A percentile compares a stretch with the other conserved stretches of the same genome.
Evolutionary conservation across 2,797 vertebrate genomes (phyloP).

Genomic region (Xiphophorus birchmanni): DNA sequence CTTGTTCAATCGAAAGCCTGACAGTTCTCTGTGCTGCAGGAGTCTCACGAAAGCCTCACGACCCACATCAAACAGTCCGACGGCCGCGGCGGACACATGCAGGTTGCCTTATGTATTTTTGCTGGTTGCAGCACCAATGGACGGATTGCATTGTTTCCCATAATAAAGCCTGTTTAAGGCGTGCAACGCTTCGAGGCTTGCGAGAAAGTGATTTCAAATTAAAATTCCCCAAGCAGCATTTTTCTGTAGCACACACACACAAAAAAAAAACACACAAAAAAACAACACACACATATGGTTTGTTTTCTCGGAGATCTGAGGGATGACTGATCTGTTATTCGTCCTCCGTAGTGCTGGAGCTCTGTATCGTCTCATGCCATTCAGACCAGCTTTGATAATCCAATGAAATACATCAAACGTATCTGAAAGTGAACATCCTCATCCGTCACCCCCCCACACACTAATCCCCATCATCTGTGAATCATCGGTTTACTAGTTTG

Average conservation of each 20-base stretch:
- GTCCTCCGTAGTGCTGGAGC: not conserved
- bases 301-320: constrained; percentile 49
- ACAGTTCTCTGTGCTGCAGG: constrained; percentile 43
- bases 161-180: constrained; percentile 9
- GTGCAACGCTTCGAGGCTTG: not conserved
- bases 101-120: constrained; percentile 33
- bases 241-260: not conserved
- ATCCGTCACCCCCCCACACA: no score
- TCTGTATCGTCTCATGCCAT: constrained; percentile 37
- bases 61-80: constrained; percentile 62
- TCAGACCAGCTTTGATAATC: constrained; percentile 54
- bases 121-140: constrained; percentile 26
- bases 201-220: constrained; percentile 27
- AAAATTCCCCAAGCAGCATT: constrained; percentile 27
- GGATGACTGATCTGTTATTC: constrained; percentile 50
- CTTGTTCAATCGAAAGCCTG: constrained; percentile 35
- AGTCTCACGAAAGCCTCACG: constrained; percentile 55
- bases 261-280: not conserved
- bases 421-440: constrained; percentile 35
- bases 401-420: constrained; percentile 56
- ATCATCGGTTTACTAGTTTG: constrained; percentile 47
- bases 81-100: constrained; percentile 39
- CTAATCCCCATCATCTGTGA: constrained; percentile 35
- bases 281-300: constrained; percentile 17
- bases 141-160: constrained; percentile 39